These are phyloP conservation scores for Hexactinellida sp. DNA, from an alignment of 37 sponge, comb jelly and placozoan genomes.

Conservation along the genomic window DNA sequence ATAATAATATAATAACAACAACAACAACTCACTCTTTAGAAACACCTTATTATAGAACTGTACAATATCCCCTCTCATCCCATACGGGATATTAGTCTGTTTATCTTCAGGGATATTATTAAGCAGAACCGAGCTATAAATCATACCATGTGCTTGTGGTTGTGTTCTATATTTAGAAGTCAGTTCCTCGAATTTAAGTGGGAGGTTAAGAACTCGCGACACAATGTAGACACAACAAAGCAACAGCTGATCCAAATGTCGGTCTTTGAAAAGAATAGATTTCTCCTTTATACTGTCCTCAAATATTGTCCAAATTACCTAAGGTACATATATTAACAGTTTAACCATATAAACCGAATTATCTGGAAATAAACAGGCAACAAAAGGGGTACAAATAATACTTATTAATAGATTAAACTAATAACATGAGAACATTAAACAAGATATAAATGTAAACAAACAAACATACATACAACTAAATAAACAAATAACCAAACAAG, in stretches of 20 bases:
- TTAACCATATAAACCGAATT: background rate
- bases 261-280: background rate
- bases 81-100: background rate
- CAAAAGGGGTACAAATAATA: no score
- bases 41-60: constrained; percentile 7
- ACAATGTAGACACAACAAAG: background rate
- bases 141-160: background rate
- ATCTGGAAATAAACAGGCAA: no score
- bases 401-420: no score
- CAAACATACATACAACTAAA: no score
- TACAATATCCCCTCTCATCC: background rate
- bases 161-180: background rate
- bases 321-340: background rate
- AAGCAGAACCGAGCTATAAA: background rate
- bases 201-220: background rate
- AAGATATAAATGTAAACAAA: no score
- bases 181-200: constrained; percentile 3
- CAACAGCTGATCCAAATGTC: background rate
- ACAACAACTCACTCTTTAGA: background rate
- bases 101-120: background rate
- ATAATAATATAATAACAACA: no score
- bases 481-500: no score
- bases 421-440: no score
- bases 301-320: constrained; percentile 5
- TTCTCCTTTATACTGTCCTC: background rate